Percentiles rank a stretch among this genome's conserved stretches.
phyloP scores from a whole-genome alignment of 2,113 vertebrate genomes.

The Chlorodrepanis virens region DNA sequence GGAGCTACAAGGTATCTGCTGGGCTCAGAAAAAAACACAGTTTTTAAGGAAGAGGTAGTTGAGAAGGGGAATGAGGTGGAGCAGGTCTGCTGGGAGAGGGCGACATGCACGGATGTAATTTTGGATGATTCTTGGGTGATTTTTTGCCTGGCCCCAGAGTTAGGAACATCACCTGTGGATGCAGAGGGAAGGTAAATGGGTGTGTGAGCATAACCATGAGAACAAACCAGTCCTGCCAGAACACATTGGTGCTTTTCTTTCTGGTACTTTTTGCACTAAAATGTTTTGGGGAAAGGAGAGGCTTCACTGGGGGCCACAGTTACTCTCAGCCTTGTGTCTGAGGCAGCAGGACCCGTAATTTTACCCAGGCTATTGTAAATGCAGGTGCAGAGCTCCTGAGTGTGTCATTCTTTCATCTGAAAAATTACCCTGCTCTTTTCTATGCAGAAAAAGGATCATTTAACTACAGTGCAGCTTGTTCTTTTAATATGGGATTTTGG shows the following conservation, averaged over 20 bases:
- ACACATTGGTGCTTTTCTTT: neutral
- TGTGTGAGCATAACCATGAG: neutral
- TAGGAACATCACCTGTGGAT: neutral
- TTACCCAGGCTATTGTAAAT: neutral
- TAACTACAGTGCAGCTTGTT: neutral
- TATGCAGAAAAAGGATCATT: neutral
- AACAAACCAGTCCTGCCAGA: neutral
- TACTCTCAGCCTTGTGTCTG: neutral
- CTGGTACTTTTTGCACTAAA: neutral
- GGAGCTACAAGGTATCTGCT: rapidly evolving
- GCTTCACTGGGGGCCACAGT: neutral
- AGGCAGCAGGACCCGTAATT: neutral
- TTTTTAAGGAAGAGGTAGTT: neutral
- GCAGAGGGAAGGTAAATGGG: neutral
- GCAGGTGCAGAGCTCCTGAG: neutral
- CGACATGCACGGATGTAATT: neutral
- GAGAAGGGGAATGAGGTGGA: neutral
- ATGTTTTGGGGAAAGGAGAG: neutral
- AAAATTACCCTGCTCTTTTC: neutral
- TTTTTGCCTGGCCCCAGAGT: neutral
- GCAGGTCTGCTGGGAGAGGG: neutral
- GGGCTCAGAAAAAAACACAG: neutral
- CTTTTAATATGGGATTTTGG: neutral
- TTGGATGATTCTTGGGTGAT: neutral
- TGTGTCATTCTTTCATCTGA: slow-evolving; percentile 1